These are phyloP conservation scores for Buceros bicornis DNA, from an alignment of 2,797 vertebrate species.

Conservation along the genomic window DNA sequence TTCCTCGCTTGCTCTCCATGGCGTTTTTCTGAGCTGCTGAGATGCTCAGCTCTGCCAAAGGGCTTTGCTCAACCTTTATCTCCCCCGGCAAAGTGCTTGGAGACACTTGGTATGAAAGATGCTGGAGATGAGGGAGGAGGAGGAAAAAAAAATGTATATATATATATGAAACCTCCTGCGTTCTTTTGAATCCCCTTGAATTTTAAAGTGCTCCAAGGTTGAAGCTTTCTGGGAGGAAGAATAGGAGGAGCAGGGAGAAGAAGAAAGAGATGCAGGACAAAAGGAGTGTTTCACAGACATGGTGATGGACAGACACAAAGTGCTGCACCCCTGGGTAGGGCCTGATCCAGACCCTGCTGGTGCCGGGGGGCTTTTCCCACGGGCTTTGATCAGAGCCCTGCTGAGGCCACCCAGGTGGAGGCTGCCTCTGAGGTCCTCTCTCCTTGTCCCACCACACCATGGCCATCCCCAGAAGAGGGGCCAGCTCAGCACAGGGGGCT, in stretches of 20 bases:
- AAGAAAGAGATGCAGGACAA: background rate
- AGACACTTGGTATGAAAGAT: background rate
- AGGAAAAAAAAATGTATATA: background rate
- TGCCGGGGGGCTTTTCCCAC: background rate
- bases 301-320: background rate
- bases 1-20: background rate
- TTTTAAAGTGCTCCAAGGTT: background rate
- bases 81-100: background rate
- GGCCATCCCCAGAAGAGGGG: background rate
- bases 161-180: background rate
- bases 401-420: background rate
- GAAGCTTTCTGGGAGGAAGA: background rate
- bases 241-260: background rate
- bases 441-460: rapidly evolving
- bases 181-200: conserved; percentile 9
- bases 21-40: background rate
- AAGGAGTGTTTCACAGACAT: background rate
- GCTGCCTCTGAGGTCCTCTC: background rate
- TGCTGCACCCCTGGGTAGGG: background rate
- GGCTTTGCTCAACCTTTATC: conserved; percentile 17
- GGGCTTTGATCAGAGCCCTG: background rate
- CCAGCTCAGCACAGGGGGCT: rapidly evolving
- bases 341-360: background rate
- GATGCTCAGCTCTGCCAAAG: background rate
- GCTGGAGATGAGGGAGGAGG: conserved; percentile 35